Evolutionary conservation across 1,140 invertebrate species (phyloP).

Genomic region (Agrilus planipennis): DNA sequence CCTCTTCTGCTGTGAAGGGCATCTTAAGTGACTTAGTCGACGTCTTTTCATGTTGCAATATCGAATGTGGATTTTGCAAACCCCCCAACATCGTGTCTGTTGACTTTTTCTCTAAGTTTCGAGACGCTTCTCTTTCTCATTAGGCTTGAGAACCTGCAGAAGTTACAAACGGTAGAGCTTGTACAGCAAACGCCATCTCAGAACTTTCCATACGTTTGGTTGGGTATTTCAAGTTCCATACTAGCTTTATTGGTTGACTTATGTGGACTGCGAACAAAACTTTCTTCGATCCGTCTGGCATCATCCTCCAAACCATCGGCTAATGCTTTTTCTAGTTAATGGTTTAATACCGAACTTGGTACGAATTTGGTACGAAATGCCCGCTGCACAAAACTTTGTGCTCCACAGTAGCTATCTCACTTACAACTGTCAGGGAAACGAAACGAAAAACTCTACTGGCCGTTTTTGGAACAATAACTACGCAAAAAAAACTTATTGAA

Average conservation of each 20-base stretch:
- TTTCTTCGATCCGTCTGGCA: not conserved
- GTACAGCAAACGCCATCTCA: not conserved
- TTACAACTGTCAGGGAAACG: no score
- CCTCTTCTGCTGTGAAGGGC: not conserved
- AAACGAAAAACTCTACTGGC: no score
- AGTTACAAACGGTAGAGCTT: not conserved
- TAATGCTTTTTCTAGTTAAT: not conserved
- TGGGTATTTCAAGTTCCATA: not conserved
- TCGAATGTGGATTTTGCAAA: not conserved
- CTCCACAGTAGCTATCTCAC: not conserved
- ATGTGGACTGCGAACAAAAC: not conserved
- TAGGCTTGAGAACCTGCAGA: not conserved
- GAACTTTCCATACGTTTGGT: not conserved
- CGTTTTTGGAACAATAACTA: no score
- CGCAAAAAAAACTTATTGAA: no score
- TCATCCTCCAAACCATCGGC: not conserved
- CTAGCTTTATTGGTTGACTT: slow-evolving; percentile 1
- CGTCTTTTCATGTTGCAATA: not conserved
- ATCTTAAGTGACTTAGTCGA: not conserved
- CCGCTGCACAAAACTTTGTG: no score
- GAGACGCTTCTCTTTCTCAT: not conserved
- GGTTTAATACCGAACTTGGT: not conserved
- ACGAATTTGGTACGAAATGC: not conserved
- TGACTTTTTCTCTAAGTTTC: not conserved
- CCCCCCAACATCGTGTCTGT: slow-evolving; percentile 3